A percentile compares a stretch with the other conserved stretches of the same genome.
These are phyloP conservation scores for Harpagifer antarcticus DNA, from an alignment of 2,797 vertebrate genomes.

Conservation along the genomic window DNA sequence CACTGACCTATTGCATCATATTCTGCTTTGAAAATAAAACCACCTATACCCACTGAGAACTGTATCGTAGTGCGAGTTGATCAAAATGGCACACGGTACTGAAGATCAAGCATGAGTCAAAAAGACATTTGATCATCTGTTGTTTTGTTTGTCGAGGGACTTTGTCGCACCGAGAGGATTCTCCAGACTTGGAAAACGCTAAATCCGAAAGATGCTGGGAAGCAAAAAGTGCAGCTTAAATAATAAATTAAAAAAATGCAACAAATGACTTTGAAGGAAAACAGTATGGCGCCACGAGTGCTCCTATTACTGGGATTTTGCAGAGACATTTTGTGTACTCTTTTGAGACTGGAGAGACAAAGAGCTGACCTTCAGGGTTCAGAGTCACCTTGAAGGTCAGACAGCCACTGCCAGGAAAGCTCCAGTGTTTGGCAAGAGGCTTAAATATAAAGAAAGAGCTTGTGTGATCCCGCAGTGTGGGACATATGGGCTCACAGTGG, in stretches of 20 bases:
- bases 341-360: background rate
- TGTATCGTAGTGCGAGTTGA: conserved; percentile 52
- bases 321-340: background rate
- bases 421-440: conserved; percentile 63
- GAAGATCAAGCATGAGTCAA: conserved; percentile 75
- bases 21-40: conserved; percentile 60
- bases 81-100: conserved; percentile 55
- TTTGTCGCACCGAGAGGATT: conserved; percentile 66
- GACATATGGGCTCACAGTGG: conserved; percentile 81
- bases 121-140: conserved; percentile 80
- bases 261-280: conserved; percentile 1
- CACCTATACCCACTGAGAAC: conserved; percentile 17
- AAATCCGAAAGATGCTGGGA: conserved; percentile 33
- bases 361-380: conserved; percentile 25
- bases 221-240: conserved; percentile 34
- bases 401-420: conserved; percentile 65
- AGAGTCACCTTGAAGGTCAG: conserved; percentile 46
- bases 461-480: conserved; percentile 70
- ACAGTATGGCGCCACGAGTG: background rate
- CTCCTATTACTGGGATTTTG: background rate
- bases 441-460: conserved; percentile 65
- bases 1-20: conserved; percentile 63
- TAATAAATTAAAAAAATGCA: background rate
- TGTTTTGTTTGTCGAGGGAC: conserved; percentile 72
- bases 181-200: conserved; percentile 56